A percentile compares a stretch with the other conserved stretches of the same genome.
phyloP scores from a whole-genome alignment of 2,113 vertebrate genomes.

The Sporophila hypoxantha region DNA sequence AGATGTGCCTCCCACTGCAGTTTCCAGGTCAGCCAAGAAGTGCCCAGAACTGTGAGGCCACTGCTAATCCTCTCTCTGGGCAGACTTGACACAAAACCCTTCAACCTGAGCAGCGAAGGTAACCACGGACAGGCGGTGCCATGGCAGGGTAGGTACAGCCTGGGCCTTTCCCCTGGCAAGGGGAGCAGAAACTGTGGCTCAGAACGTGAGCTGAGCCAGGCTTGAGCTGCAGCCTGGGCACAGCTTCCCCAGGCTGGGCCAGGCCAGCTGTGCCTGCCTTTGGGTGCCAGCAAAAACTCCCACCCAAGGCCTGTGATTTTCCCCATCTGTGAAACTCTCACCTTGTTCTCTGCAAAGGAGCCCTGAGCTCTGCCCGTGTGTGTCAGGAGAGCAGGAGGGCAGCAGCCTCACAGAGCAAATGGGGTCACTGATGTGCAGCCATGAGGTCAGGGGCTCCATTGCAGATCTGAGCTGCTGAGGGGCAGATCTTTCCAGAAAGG shows the following conservation, averaged over 20 bases:
- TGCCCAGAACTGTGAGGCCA: not conserved
- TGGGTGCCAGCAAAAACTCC: not conserved
- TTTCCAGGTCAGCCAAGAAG: slow-evolving; percentile 38
- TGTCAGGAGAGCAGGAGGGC: not conserved
- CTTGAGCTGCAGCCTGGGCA: not conserved
- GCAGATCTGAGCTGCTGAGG: not conserved
- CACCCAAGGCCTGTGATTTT: not conserved
- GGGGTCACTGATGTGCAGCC: not conserved
- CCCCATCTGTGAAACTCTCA: not conserved
- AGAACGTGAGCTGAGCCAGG: not conserved
- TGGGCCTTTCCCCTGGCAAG: not conserved
- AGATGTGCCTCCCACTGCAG: not conserved
- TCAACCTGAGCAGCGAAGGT: not conserved
- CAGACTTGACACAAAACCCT: not conserved
- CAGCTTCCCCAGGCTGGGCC: not conserved
- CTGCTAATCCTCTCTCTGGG: slow-evolving; percentile 12
- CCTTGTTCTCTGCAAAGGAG: not conserved
- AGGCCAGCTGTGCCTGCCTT: not conserved
- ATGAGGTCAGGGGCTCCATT: fast-evolving
- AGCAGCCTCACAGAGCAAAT: not conserved
- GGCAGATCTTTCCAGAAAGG: not conserved
- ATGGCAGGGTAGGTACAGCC: not conserved
- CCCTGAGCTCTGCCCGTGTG: not conserved
- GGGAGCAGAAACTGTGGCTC: not conserved
- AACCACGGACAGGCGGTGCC: not conserved